Evolutionary conservation across 1,140 invertebrate species (phyloP).

Genomic region (Aphelenchoides fujianensis): DNA sequence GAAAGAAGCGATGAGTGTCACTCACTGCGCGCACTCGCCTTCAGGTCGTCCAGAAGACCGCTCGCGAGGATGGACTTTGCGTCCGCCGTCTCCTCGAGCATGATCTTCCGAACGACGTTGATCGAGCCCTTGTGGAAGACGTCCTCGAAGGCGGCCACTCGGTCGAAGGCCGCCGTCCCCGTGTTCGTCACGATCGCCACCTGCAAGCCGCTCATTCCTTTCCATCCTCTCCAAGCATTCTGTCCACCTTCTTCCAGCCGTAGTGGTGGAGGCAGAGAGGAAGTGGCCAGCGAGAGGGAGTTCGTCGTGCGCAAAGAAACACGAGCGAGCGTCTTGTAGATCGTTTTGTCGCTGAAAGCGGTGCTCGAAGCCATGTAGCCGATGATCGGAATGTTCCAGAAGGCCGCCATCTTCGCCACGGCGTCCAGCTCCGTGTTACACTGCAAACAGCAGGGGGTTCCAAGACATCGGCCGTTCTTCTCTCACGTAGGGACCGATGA

Average conservation of each 20-base stretch:
- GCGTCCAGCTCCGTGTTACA: slow-evolving; percentile 53
- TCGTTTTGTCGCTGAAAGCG: slow-evolving; percentile 48
- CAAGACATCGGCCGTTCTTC: too few relatives aligned
- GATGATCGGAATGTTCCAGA: slow-evolving; percentile 55
- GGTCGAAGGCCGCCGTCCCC: slow-evolving; percentile 48
- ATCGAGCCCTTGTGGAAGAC: slow-evolving; percentile 42
- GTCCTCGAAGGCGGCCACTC: slow-evolving; percentile 48
- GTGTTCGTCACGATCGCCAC: slow-evolving; percentile 56
- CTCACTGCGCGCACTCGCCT: slow-evolving; percentile 42
- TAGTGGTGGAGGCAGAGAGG: slow-evolving; percentile 47
- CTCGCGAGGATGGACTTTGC: slow-evolving; percentile 38
- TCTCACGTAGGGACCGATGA: slow-evolving; percentile 59
- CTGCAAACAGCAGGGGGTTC: too few relatives aligned
- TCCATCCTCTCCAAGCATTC: slow-evolving; percentile 42
- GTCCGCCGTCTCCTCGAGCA: slow-evolving; percentile 51
- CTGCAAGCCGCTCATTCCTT: slow-evolving; percentile 53
- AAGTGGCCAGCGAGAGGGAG: slow-evolving; percentile 45
- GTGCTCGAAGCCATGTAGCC: slow-evolving; percentile 56
- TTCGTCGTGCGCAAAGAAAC: slow-evolving; percentile 55
- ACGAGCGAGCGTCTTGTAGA: slow-evolving; percentile 53
- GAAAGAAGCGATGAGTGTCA: slow-evolving; percentile 14
- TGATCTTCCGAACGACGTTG: slow-evolving; percentile 28
- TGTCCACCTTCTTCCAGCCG: slow-evolving; percentile 34
- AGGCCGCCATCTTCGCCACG: slow-evolving; percentile 51
- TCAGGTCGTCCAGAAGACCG: slow-evolving; percentile 44